Base-by-base conservation (phyloP, 2,888 invertebrate genomes). In the Drosophila borborema region DNA sequence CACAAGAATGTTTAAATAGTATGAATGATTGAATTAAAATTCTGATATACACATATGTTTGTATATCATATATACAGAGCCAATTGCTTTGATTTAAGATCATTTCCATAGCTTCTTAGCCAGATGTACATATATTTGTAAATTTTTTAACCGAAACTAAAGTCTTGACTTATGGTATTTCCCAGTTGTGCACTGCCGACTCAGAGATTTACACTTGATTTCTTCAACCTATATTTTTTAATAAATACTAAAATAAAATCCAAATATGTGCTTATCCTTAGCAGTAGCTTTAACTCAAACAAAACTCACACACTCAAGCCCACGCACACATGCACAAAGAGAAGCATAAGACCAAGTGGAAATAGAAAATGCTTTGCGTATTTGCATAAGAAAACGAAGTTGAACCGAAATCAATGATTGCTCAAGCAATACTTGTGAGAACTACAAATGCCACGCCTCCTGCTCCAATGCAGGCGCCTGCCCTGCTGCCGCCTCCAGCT, bases 321-420 rank as follows among this genome's bases (percentile, higher is more conserved):
- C 43, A 38, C 18, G n/a, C 45, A 45, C 56, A 31, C 53, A 28
- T n/a, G 20, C 20, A 45, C 46, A 56, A 59, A 41, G n/a, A 38
- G 38, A 36, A 43, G 51, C 56, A 60, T 23, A 56, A 41, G 53
- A 80, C 51, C 69, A 54, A 66, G 83, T 71, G 69, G 77, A 81
- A 86, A 81, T 81, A 71, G 86, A 86, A 88, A 88, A 86, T 80
- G 60, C 72, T 83, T 65, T 80, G 68, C 83, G 88, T 86, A 86
- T 86, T 86, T 86, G 85, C 85, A 86, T 86, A 86, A 86, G 86
- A 88, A 85, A 88, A 86, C 85, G 86, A 75, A 81, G 81, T 83
- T 83, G 86, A 77, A 90, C 81, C 84, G 64, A 88, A 87, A 86
- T 87, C 86, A 90, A 90, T 87, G 90, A 90, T 86, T 90, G 89